Evolutionary conservation across 1,140 invertebrate species (phyloP).

Genomic region (Drosophila subpulchrella): DNA sequence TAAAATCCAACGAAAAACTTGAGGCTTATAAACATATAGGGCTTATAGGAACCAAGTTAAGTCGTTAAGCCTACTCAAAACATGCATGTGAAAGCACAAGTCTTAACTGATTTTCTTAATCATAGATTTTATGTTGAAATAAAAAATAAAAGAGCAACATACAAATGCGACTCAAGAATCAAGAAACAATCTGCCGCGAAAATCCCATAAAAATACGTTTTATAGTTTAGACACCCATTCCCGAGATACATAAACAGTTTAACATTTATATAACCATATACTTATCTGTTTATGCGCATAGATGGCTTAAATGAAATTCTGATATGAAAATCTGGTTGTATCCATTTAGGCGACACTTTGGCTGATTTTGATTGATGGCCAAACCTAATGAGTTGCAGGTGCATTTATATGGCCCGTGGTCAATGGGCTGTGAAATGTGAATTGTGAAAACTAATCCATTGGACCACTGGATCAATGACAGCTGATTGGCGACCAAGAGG

Average conservation of each 20-base stretch:
- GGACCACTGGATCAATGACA: conserved; percentile 22
- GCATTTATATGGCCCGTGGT: conserved; percentile 15
- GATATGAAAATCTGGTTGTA: conserved; percentile 27
- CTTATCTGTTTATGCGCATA: conserved; percentile 19
- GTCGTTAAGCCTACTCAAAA: conserved; percentile 7
- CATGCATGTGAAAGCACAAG: conserved; percentile 4
- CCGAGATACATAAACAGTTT: conserved; percentile 34
- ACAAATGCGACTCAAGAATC: conserved; percentile 23
- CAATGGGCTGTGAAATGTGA: conserved; percentile 29
- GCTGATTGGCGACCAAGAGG: conserved; percentile 26
- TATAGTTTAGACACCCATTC: conserved; percentile 27
- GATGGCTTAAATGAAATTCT: conserved; percentile 17
- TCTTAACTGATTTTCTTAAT: neutral
- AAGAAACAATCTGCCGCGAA: conserved; percentile 25
- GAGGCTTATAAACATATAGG: neutral
- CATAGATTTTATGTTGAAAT: conserved; percentile 1
- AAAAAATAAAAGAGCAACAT: conserved; percentile 10
- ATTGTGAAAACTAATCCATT: conserved; percentile 42
- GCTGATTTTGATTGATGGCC: conserved; percentile 45
- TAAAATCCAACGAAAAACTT: neutral
- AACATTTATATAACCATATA: conserved; percentile 23
- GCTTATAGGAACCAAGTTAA: neutral
- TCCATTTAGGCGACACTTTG: conserved; percentile 35
- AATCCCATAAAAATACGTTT: conserved; percentile 34
- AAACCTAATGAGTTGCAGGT: conserved; percentile 32